Evolutionary conservation across 2,797 vertebrate genomes (phyloP), one percentile per base, ranked within the genome.

Genomic region (Falco columbarius): DNA sequence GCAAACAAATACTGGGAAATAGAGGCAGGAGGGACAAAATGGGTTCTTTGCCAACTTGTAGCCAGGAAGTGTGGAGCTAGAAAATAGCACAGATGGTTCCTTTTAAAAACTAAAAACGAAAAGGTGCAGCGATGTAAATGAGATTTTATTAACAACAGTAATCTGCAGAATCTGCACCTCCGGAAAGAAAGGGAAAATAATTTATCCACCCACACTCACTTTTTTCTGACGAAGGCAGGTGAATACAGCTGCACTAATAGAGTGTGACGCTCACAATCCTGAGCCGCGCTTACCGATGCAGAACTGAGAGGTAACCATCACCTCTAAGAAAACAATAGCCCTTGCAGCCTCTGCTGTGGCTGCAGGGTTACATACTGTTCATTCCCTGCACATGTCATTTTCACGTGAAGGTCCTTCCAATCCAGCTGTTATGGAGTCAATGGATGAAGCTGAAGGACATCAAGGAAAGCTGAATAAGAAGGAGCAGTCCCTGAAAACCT

Each of bases 191-290:
- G 96, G 94, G 94, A 96, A 98, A 98, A 98, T 97, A 97, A 98
- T 98, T 97, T 98, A 97, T 98, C 98, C 97, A 16, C 98, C 98
- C 97, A 98, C 98, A 95, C 96, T 96, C 79, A 85, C 96, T 97
- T 97, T 96, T 97, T 98, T 97, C 98, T 98, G 97, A 98, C 81
- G 93, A 97, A 98, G 96, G 98, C 97, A 98, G 96, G 97, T 98
- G 96, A 97, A 97, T 96, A 88, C 97, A 97, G 97, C 97, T 95
- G 95, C 96, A 95, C 94, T 97, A 97, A 97, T 85, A 95, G 97
- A 97, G 95, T 96, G 94, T 98, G 97, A 97, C 86, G 94, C 97
- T 98, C 93, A n/a, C 89, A 94, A 81, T 96, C 94, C 95, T 63
- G 94, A 95, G 95, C 96, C 36, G 46, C 40, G 32, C 96, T 96